Conservation (phyloP, 2,113 vertebrate species). For the Aptenodytes forsteri region DNA sequence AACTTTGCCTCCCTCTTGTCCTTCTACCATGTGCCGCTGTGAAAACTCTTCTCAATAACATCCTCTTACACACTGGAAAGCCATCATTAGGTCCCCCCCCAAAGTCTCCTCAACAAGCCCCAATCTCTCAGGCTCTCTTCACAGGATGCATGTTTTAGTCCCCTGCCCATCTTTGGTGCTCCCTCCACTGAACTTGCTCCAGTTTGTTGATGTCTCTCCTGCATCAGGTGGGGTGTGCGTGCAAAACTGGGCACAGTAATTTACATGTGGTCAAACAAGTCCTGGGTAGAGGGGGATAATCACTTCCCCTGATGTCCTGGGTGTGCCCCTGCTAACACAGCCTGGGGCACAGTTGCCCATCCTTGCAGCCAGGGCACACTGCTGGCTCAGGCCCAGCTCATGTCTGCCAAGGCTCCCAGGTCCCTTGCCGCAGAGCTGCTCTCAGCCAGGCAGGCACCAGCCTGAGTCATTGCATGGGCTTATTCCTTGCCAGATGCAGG, state of each 20-base stretch:
- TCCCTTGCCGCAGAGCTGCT: not conserved
- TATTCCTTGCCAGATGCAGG: not conserved
- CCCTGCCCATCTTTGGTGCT: not conserved
- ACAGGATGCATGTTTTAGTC: not conserved
- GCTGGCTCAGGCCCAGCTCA: not conserved
- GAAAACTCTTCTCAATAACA: not conserved
- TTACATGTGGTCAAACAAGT: not conserved
- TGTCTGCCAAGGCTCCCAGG: not conserved
- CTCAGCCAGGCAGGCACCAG: not conserved
- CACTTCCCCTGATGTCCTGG: not conserved
- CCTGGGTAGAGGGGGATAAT: not conserved
- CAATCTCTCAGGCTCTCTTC: not conserved
- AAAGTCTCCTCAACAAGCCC: not conserved
- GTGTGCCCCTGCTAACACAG: not conserved
- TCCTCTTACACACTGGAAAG: not conserved
- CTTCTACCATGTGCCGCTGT: not conserved
- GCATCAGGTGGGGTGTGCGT: fast-evolving
- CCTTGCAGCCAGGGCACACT: not conserved
- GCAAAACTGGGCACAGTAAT: not conserved
- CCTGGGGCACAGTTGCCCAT: not conserved
- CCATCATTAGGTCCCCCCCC: not conserved
- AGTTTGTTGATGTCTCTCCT: not conserved
- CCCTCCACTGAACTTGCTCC: not conserved
- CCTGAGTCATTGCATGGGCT: not conserved
- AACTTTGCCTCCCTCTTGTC: not conserved